Evolutionary conservation across 2,888 invertebrate species (phyloP).

Genomic region (Pristionchus exspectatus): DNA sequence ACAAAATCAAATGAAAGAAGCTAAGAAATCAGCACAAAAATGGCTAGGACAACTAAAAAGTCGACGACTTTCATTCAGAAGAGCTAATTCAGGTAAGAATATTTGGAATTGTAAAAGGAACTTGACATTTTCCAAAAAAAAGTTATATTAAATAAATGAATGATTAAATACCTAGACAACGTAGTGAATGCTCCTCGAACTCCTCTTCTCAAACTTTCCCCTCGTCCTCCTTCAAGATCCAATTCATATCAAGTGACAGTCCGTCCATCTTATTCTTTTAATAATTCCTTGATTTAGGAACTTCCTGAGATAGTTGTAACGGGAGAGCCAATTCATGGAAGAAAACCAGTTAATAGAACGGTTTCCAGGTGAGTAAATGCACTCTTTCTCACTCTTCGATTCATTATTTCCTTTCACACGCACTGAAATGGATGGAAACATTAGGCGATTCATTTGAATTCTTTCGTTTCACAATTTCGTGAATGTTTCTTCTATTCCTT

Average conservation of each 20-base stretch:
- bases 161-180: neutral
- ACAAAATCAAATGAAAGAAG: constrained; percentile 51
- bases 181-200: neutral
- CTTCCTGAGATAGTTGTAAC: constrained; percentile 55
- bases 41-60: constrained; percentile 51
- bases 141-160: neutral
- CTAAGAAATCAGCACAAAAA: constrained; percentile 53
- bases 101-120: neutral
- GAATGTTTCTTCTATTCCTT: neutral
- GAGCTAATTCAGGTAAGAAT: constrained; percentile 47
- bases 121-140: neutral
- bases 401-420: too few relatives aligned
- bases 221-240: constrained; percentile 15
- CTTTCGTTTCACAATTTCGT: neutral
- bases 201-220: constrained; percentile 35
- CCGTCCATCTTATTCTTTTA: neutral
- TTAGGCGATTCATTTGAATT: neutral
- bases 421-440: neutral
- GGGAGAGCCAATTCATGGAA: constrained; percentile 50
- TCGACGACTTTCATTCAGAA: constrained; percentile 50
- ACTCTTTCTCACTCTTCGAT: neutral
- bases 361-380: constrained; percentile 8
- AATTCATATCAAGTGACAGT: constrained; percentile 19
- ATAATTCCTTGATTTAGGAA: constrained; percentile 6
- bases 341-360: constrained; percentile 25